Conservation (phyloP, 1,140 invertebrate genomes). For the Pogonus chalceus region DNA sequence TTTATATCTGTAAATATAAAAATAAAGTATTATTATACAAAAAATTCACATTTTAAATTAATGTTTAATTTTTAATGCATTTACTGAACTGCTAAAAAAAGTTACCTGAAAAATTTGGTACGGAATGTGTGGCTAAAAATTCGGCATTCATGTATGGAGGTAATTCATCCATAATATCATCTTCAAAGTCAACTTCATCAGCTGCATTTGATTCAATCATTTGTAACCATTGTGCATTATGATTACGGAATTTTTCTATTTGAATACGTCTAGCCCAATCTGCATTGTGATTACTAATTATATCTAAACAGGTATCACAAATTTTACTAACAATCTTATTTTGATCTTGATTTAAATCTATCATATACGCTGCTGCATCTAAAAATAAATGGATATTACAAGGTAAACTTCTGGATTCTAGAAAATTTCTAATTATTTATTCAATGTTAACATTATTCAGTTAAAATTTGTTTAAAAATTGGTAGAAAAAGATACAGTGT, state of each 20-base stretch:
- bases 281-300: slow-evolving; percentile 80
- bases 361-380: slow-evolving; percentile 33
- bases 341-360: slow-evolving; percentile 93
- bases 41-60: not conserved
- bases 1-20: not conserved
- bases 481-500: no score
- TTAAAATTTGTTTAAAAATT: no score
- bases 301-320: slow-evolving; percentile 83
- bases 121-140: slow-evolving; percentile 56
- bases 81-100: not conserved
- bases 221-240: slow-evolving; percentile 96
- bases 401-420: no score
- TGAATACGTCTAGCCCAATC: slow-evolving; percentile 89
- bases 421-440: no score
- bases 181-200: slow-evolving; percentile 41
- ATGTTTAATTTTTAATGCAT: not conserved
- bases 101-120: slow-evolving; percentile 50
- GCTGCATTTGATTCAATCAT: slow-evolving; percentile 59
- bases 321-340: slow-evolving; percentile 87
- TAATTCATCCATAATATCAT: slow-evolving; percentile 52
- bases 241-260: slow-evolving; percentile 88
- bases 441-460: no score
- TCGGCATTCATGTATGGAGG: slow-evolving; percentile 62
- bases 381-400: slow-evolving; percentile 3
- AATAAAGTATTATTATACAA: not conserved